Evolutionary conservation across 2,797 vertebrate species (phyloP).

Genomic region (Cuculus canorus): DNA sequence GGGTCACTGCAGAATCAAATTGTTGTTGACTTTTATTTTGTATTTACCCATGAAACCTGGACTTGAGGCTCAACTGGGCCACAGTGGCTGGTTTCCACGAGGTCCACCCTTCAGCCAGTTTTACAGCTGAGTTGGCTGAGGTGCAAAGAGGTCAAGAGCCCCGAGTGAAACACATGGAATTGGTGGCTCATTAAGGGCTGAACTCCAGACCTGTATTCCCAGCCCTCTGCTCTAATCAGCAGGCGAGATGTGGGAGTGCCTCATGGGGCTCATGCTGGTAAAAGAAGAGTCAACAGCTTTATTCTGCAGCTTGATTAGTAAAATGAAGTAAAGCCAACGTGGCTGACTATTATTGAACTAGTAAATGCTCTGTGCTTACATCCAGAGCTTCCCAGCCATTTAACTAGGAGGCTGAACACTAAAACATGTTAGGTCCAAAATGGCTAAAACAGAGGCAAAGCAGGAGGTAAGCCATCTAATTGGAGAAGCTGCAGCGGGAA

Average conservation of each 20-base stretch:
- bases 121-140: constrained; percentile 70
- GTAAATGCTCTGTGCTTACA: background rate
- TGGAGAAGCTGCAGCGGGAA: constrained; percentile 35
- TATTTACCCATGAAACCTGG: constrained; percentile 29
- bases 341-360: background rate
- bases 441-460: constrained; percentile 38
- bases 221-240: constrained; percentile 52
- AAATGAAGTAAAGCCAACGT: background rate
- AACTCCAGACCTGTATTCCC: constrained; percentile 33
- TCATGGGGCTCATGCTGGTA: constrained; percentile 23
- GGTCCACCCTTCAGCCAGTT: constrained; percentile 62
- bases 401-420: constrained; percentile 48
- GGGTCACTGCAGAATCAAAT: constrained; percentile 39
- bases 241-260: constrained; percentile 20
- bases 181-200: constrained; percentile 70
- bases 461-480: constrained; percentile 58
- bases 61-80: background rate
- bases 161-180: constrained; percentile 42
- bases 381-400: constrained; percentile 1
- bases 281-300: constrained; percentile 39
- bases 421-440: background rate
- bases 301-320: constrained; percentile 45
- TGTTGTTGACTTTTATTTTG: constrained; percentile 55
- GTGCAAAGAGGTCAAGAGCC: constrained; percentile 68
- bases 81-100: background rate